A percentile compares a stretch with the other conserved stretches of the same genome.
phyloP scores from a whole-genome alignment of 2,113 vertebrate species.

The Myotis lucifugus region DNA sequence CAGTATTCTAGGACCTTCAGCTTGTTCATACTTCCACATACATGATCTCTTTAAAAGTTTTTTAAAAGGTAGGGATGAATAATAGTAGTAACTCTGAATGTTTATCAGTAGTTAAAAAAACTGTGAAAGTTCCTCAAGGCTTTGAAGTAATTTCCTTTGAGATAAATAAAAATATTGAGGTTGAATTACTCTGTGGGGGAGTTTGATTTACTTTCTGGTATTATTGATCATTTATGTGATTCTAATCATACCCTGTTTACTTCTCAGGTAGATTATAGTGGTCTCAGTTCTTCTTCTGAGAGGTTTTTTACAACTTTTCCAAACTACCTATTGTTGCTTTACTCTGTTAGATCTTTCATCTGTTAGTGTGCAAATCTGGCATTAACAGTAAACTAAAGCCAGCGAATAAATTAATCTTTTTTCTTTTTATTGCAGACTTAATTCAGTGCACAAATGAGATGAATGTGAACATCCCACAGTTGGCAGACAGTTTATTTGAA shows the following conservation, averaged over 20 bases:
- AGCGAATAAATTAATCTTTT: slow-evolving; percentile 48
- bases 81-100: not conserved
- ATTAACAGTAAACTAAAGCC: slow-evolving; percentile 49
- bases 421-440: slow-evolving; percentile 88
- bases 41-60: not conserved
- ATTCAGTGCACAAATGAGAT: slow-evolving; percentile 98
- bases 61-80: not conserved
- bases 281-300: not conserved
- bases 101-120: slow-evolving; percentile 17
- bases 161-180: not conserved
- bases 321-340: not conserved
- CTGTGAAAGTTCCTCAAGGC: not conserved
- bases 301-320: slow-evolving; percentile 41
- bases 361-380: not conserved
- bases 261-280: slow-evolving; percentile 1
- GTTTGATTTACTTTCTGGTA: slow-evolving; percentile 25
- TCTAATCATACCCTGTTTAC: not conserved
- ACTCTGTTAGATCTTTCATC: not conserved
- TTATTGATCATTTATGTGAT: slow-evolving; percentile 34
- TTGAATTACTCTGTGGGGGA: not conserved
- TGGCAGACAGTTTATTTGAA: slow-evolving; percentile 98
- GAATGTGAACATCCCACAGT: slow-evolving; percentile 97
- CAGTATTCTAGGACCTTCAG: not conserved
- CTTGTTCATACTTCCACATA: not conserved
- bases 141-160: slow-evolving; percentile 33